Percentiles rank a stretch among this genome's conserved stretches.
phyloP scores from a whole-genome alignment of 2,113 vertebrate genomes.

The Sturnira hondurensis region DNA sequence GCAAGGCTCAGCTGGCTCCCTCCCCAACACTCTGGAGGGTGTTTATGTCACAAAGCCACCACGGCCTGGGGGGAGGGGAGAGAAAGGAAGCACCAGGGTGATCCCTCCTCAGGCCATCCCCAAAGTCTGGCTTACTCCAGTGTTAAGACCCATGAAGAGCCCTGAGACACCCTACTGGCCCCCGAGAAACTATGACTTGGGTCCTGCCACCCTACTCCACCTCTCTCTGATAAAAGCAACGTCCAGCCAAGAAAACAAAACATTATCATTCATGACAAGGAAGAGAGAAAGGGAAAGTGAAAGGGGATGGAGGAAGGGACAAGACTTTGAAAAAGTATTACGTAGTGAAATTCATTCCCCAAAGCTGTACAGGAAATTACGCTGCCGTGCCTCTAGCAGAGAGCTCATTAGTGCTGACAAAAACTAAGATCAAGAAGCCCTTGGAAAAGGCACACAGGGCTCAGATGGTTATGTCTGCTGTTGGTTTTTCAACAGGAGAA shows the following conservation, averaged over 20 bases:
- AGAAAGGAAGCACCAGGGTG: background rate
- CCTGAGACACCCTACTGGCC: background rate
- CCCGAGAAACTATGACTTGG: background rate
- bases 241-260: background rate
- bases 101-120: background rate
- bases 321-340: background rate
- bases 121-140: background rate
- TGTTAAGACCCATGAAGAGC: background rate
- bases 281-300: background rate
- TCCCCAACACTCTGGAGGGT: background rate
- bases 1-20: background rate
- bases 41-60: conserved; percentile 64
- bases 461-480: background rate
- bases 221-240: background rate
- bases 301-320: background rate
- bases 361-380: background rate
- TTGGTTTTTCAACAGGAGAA: background rate
- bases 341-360: background rate
- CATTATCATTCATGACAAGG: background rate
- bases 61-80: background rate
- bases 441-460: background rate
- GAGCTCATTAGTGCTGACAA: background rate
- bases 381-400: accelerated
- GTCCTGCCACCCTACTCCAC: background rate
- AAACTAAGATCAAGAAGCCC: background rate